Percentiles rank a stretch among this genome's conserved stretches.
Conservation (phyloP, 2,888 invertebrate species). For the Ichneumoninae sp. region DNA sequence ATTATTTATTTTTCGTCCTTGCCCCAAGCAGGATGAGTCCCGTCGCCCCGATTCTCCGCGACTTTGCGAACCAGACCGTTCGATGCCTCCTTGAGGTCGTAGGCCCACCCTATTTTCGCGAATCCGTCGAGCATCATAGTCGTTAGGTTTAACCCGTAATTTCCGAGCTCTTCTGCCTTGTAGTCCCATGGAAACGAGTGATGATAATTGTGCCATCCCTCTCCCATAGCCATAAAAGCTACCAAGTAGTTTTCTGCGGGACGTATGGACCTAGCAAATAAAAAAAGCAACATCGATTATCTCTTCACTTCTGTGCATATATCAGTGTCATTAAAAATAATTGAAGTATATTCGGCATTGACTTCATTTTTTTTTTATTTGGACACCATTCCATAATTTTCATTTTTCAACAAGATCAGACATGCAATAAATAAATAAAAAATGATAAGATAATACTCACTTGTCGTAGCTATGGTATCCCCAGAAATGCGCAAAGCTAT, state of each 20-base stretch:
- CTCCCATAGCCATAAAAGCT: conserved; percentile 80
- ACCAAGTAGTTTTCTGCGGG: conserved; percentile 72
- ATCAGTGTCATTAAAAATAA: neutral
- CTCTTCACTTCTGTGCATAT: neutral
- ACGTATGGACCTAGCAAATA: conserved; percentile 66
- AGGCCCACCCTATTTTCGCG: conserved; percentile 90
- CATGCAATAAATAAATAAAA: neutral
- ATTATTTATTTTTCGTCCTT: conserved; percentile 13
- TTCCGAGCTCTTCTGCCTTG: conserved; percentile 82
- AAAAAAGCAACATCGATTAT: neutral
- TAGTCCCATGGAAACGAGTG: conserved; percentile 85
- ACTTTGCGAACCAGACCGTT: conserved; percentile 85
- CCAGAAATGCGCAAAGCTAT: conserved; percentile 86
- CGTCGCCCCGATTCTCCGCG: conserved; percentile 86
- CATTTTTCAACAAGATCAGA: neutral
- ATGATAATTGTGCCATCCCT: conserved; percentile 87
- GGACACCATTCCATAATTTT: neutral
- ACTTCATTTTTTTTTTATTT: neutral
- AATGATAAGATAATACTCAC: conserved; percentile 71
- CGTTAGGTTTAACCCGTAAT: conserved; percentile 87
- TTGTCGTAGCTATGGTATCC: conserved; percentile 79
- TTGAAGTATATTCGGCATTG: too few relatives aligned
- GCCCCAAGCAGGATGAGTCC: conserved; percentile 72
- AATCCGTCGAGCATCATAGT: conserved; percentile 89
- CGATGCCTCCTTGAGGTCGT: conserved; percentile 90